Conservation (phyloP, 2,888 invertebrate genomes). For the Drosophila birchii region DNA sequence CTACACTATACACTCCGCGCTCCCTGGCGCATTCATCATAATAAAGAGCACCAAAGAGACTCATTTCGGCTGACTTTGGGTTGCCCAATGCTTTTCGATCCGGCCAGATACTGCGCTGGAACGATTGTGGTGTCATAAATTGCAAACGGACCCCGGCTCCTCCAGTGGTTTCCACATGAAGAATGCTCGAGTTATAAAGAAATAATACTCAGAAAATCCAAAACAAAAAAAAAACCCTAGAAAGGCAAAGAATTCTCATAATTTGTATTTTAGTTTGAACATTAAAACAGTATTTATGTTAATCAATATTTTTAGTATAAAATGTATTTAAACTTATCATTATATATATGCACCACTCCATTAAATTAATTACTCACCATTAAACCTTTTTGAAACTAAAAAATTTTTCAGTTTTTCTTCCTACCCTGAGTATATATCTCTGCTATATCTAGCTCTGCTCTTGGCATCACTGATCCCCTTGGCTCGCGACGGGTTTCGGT, state of each 20-base stretch:
- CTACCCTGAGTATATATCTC: not conserved
- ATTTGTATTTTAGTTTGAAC: not conserved
- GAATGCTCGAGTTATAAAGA: not conserved
- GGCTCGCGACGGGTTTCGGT: constrained; percentile 52
- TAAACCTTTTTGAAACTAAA: not conserved
- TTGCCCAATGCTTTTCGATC: constrained; percentile 62
- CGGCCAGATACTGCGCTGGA: constrained; percentile 29
- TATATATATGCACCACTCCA: accelerated
- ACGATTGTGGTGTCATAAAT: constrained; percentile 74
- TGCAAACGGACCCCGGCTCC: constrained; percentile 68
- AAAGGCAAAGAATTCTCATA: not conserved
- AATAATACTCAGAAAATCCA: not conserved
- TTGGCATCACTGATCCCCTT: constrained; percentile 11
- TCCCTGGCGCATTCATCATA: constrained; percentile 67
- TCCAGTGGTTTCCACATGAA: not conserved
- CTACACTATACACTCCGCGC: constrained; percentile 1
- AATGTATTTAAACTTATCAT: not conserved
- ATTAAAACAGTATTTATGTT: not conserved
- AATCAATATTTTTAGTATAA: too few relatives aligned
- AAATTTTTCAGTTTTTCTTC: not conserved
- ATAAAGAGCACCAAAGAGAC: constrained; percentile 76
- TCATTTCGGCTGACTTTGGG: constrained; percentile 69
- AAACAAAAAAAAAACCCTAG: too few relatives aligned
- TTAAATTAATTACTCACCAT: not conserved
- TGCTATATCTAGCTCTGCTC: not conserved